Base-by-base conservation (phyloP, 1,140 invertebrate species). In the Leptinotarsa undecemlineata region DNA sequence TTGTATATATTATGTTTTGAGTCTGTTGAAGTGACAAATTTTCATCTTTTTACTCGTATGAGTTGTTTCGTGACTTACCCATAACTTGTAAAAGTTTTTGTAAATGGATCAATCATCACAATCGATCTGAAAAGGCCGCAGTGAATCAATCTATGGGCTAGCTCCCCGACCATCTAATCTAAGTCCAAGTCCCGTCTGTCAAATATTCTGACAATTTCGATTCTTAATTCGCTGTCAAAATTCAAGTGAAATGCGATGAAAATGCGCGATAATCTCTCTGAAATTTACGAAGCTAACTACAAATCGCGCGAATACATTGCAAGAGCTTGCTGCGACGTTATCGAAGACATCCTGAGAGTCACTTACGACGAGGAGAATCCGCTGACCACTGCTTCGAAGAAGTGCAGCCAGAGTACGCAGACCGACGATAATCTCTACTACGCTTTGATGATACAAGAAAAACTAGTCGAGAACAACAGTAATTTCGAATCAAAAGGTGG, bases 291-390 rank as follows among this genome's bases (percentile, higher is more conserved):
- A 64, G 62, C 64, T 6, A 66, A 74, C 23, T 77, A 76, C 51
- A 71, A 74, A 14, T 75, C 71, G 4, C 76, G 74, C n/a, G 75
- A 77, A 26, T 79, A 79, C 68, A 77, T 79, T 69, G 64, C 75
- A 3, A 62, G 68, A 23, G 75, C 76, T 48, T 76, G 78, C 63
- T 47, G 78, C 17, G 78, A 79, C 72, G 71, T 79, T 13, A 77
- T 76, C 48, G 73, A 75, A 51, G 78, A 79, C 68, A 76, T 79
- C 26, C 71, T 77, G 57, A 79, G 75, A 63, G 64, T 69, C 48
- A 77, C 75, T 14, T 79, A 77, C 72, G 75, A 79, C 75, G 78
- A 79, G 67, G 78, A 79, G 48, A 77, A 79, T 67, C 75, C 75
- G 1, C n/a, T 79, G 14, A 62, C 68, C 14, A 73, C 71, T 51